These are phyloP conservation scores for Hirtodrosophila cameraria DNA, from an alignment of 2,888 invertebrate species.

Conservation along the genomic window DNA sequence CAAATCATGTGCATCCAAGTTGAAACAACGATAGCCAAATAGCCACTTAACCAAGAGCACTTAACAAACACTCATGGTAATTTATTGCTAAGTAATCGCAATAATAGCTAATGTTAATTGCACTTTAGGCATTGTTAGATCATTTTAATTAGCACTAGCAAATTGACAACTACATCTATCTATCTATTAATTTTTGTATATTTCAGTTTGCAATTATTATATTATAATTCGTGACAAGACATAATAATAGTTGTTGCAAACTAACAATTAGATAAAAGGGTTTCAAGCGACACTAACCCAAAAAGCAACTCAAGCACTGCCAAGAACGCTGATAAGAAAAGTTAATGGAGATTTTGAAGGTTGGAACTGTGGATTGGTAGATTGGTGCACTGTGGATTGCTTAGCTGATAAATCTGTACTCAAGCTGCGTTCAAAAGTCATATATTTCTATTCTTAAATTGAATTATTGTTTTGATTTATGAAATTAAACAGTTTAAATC, in stretches of 20 bases:
- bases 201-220: conserved; percentile 52
- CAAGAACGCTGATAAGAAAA: conserved; percentile 46
- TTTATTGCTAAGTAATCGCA: conserved; percentile 19
- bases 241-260: conserved; percentile 54
- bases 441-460: conserved; percentile 1
- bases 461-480: conserved; percentile 21
- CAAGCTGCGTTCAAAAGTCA: not conserved
- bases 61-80: conserved; percentile 31
- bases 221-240: conserved; percentile 60
- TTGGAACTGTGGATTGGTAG: not conserved
- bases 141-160: conserved; percentile 61
- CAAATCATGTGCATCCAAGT: conserved; percentile 39
- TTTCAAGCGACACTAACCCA: conserved; percentile 39
- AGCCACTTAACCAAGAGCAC: conserved; percentile 26
- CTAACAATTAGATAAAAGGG: conserved; percentile 38
- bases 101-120: conserved; percentile 45
- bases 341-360: conserved; percentile 41
- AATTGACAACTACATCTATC: conserved; percentile 39
- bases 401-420: not conserved
- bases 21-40: conserved; percentile 21
- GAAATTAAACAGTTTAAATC: not conserved
- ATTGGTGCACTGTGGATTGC: not conserved
- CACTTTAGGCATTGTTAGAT: conserved; percentile 47
- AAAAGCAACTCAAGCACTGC: conserved; percentile 53
- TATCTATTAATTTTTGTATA: conserved; percentile 7